Evolutionary conservation across 1,140 invertebrate genomes (phyloP), one percentile per base, ranked within the genome.

Genomic region (Globodera rostochiensis): DNA sequence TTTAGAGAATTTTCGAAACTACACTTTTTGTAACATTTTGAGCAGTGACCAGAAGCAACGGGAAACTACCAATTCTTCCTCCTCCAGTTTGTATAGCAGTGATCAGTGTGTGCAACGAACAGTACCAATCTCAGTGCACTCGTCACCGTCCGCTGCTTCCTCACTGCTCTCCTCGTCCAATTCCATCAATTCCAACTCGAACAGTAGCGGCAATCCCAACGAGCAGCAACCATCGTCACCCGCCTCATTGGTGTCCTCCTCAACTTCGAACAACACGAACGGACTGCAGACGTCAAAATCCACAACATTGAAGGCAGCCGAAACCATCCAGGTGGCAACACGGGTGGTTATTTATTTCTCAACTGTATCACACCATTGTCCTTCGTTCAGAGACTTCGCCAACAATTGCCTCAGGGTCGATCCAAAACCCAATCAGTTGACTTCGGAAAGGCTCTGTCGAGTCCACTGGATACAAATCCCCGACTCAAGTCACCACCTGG

Each of bases 61-160:
- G 57, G 15, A 6, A 19, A 19, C 15, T 15, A 64, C 57, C 57
- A 64, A 64, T 19, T 64, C 57, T 64, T 64, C 83, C 11, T 83
- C 82, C 13, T 83, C 82, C 13, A 83, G 73, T 21, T 75, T 84
- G 21, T 84, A 84, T 75, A 81, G 76, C 71, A 73, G 74, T 47
- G 83, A 84, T 67, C 83, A 84, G 71, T 77, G 71, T 69, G 82
- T 84, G 11, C 73, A 84, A 57, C 83, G 82, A 53, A 84, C 76
- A 47, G 75, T 84, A 5, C 74, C 73, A 74, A 64, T 64, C 15
- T 64, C 57, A 6, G 57, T 19, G 13, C 57, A 64, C 15, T 64
- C 57, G 57, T 64, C 57, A 64, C 57, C 73, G 71, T 60, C 82
- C 82, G 50, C 19, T 47, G 19, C 46, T 46, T 25, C 49, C 46